These are phyloP conservation scores for Phycodurus eques DNA, from an alignment of 2,113 vertebrate genomes.

Conservation along the genomic window DNA sequence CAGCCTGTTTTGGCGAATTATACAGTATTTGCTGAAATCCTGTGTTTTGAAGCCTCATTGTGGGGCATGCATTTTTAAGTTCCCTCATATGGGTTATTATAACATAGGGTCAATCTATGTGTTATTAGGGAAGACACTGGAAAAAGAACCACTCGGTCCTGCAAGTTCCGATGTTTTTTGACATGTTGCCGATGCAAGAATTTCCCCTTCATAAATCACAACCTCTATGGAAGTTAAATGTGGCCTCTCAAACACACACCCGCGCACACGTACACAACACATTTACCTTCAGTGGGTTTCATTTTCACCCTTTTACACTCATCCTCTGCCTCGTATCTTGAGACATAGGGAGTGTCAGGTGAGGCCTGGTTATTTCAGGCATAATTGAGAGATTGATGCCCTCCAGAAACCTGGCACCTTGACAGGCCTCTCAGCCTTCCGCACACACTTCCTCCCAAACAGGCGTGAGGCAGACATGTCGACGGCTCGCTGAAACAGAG, in stretches of 20 bases:
- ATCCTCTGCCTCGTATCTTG: conserved; percentile 24
- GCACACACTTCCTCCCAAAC: conserved; percentile 62
- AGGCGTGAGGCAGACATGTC: conserved; percentile 63
- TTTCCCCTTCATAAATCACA: background rate
- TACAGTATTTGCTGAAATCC: no score
- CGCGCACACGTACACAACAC: background rate
- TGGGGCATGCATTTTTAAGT: no score
- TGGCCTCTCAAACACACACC: background rate
- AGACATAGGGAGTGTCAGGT: conserved; percentile 61
- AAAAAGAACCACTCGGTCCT: no score
- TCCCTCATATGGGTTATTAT: no score
- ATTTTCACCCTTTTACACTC: conserved; percentile 43
- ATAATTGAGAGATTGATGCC: conserved; percentile 75
- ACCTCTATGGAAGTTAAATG: background rate
- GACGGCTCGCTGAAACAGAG: conserved; percentile 60
- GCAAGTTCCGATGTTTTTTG: background rate
- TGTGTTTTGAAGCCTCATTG: no score
- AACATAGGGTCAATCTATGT: no score
- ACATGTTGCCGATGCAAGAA: background rate
- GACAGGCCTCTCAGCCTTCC: conserved; percentile 66
- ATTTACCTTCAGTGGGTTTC: conserved; percentile 28
- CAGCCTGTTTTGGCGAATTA: no score
- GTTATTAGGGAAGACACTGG: no score
- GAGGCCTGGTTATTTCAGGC: conserved; percentile 68
- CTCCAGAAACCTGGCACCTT: conserved; percentile 71